A percentile compares a stretch with the other conserved stretches of the same genome.
Evolutionary conservation across 1,140 invertebrate species (phyloP).

Genomic region (Daktulosphaira vitifoliae): DNA sequence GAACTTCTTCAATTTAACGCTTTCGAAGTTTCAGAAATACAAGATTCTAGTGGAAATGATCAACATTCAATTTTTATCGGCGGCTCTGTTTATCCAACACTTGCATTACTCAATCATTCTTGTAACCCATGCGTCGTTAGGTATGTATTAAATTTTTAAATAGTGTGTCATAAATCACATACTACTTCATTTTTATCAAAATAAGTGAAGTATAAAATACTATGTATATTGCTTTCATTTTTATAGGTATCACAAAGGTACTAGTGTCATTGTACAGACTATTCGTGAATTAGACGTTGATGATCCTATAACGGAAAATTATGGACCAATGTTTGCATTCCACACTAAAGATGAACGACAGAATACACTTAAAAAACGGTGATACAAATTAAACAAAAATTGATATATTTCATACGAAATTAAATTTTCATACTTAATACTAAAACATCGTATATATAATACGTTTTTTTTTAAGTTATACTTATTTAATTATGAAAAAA

Average conservation of each 20-base stretch:
- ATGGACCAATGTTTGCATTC: constrained; percentile 78
- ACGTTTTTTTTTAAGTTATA: no score
- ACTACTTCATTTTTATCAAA: background rate
- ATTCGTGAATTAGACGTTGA: constrained; percentile 65
- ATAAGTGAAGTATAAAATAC: background rate
- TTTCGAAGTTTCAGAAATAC: constrained; percentile 76
- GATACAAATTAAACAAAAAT: background rate
- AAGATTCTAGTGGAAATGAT: constrained; percentile 44
- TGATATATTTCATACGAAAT: no score
- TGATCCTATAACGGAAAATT: constrained; percentile 78
- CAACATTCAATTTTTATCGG: constrained; percentile 63
- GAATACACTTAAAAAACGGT: constrained; percentile 51
- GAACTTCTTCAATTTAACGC: constrained; percentile 87
- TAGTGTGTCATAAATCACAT: background rate
- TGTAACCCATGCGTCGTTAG: constrained; percentile 81
- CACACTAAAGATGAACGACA: constrained; percentile 55
- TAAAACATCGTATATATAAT: no score
- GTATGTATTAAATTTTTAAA: constrained; percentile 44
- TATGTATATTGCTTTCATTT: background rate
- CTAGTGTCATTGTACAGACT: constrained; percentile 66
- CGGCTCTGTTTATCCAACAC: constrained; percentile 74
- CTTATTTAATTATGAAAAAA: no score
- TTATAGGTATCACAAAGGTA: constrained; percentile 71
- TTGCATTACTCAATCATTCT: constrained; percentile 86
- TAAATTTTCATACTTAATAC: no score